Conservation (phyloP, 2,113 vertebrate genomes). For the Notechis scutatus region DNA sequence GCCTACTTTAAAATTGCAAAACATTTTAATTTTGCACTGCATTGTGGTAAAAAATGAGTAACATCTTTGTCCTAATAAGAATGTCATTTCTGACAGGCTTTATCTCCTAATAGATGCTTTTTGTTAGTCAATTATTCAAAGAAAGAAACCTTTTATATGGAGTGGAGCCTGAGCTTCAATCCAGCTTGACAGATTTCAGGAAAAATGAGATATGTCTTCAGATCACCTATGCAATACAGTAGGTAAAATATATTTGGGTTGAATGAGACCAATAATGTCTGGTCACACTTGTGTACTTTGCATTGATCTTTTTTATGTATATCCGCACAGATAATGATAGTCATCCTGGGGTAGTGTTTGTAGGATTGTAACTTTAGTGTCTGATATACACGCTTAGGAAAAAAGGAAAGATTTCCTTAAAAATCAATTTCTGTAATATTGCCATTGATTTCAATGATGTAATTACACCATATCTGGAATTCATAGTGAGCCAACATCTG, state of each 20-base stretch:
- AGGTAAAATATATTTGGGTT: constrained; percentile 3
- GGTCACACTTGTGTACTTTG: not conserved
- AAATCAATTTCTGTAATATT: not conserved
- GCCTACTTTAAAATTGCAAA: not conserved
- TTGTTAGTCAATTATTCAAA: not conserved
- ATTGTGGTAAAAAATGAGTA: not conserved
- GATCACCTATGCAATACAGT: not conserved
- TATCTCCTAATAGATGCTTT: constrained; percentile 10
- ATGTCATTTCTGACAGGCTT: not conserved
- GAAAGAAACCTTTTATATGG: not conserved
- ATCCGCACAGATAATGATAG: not conserved
- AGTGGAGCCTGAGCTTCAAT: not conserved
- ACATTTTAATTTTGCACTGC: not conserved
- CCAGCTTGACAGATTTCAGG: not conserved
- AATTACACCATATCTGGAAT: not conserved
- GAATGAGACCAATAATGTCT: not conserved
- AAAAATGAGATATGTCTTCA: not conserved
- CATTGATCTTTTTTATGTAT: not conserved
- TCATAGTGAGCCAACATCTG: constrained; percentile 7
- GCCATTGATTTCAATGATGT: not conserved
- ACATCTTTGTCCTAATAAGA: not conserved
- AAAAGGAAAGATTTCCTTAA: not conserved
- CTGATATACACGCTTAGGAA: not conserved
- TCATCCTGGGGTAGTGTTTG: not conserved
- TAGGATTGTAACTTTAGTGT: not conserved